phyloP scores from a whole-genome alignment of 2,113 vertebrate genomes.

The Phrynosoma blainvillii region DNA sequence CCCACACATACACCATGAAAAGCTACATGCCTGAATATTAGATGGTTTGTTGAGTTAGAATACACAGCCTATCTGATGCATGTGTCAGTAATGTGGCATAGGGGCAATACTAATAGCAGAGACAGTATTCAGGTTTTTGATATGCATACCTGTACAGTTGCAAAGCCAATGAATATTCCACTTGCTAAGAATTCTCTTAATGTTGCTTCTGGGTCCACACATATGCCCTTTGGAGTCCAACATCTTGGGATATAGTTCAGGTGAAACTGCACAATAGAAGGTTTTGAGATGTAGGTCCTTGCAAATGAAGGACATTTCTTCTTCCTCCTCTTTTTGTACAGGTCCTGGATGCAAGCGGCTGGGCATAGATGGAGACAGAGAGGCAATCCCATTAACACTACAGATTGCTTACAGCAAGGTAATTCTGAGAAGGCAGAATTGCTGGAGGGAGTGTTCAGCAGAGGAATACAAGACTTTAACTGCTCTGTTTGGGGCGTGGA shows the following conservation, averaged over 20 bases:
- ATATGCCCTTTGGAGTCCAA: not conserved
- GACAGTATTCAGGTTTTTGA: not conserved
- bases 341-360: conserved; percentile 93
- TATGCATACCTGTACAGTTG: not conserved
- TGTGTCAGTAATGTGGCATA: too few relatives aligned
- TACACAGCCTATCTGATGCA: not conserved
- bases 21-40: too few relatives aligned
- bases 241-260: not conserved
- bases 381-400: conserved; percentile 92
- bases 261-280: not conserved
- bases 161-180: not conserved
- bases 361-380: conserved; percentile 94
- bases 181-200: not conserved
- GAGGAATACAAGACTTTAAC: not conserved
- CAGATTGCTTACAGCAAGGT: conserved; percentile 93
- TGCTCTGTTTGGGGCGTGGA: not conserved
- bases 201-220: not conserved
- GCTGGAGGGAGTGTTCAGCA: not conserved
- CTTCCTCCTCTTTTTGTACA: conserved; percentile 57
- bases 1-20: too few relatives aligned
- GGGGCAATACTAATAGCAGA: not conserved
- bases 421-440: conserved; percentile 7
- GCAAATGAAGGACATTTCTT: not conserved
- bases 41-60: not conserved
- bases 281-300: not conserved